phyloP scores from a whole-genome alignment of 1,140 invertebrate genomes.

The Dreissena polymorpha region DNA sequence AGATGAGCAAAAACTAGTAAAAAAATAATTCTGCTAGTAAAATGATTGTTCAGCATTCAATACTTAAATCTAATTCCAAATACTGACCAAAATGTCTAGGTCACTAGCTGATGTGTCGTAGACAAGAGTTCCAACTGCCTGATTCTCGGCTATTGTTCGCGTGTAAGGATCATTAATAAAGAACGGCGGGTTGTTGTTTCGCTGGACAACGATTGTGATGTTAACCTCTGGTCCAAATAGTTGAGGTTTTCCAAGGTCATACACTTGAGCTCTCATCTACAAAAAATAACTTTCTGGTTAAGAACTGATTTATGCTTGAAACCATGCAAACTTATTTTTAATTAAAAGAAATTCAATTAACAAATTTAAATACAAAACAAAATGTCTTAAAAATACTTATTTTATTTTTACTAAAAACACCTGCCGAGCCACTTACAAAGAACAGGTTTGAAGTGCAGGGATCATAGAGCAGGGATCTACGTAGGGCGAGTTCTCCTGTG shows the following conservation, averaged over 20 bases:
- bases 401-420: no score
- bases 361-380: no score
- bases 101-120: constrained; percentile 59
- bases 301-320: not conserved
- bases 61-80: no score
- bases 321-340: no score
- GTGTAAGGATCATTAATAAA: constrained; percentile 59
- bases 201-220: constrained; percentile 63
- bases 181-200: constrained; percentile 64
- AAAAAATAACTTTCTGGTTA: no score
- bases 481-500: constrained; percentile 61
- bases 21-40: no score
- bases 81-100: constrained; percentile 62
- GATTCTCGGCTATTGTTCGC: constrained; percentile 47
- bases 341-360: no score
- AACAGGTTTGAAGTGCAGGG: constrained; percentile 56
- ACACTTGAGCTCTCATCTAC: constrained; percentile 64
- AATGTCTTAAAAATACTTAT: no score
- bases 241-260: constrained; percentile 61
- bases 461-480: constrained; percentile 60
- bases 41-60: no score
- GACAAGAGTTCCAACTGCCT: constrained; percentile 30
- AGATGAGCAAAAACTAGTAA: no score
- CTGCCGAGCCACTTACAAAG: constrained; percentile 53
- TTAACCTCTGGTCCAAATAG: constrained; percentile 52